Evolutionary conservation across 2,888 invertebrate genomes (phyloP), one percentile per base, ranked within the genome.

Genomic region (Didymodactylos carnosus): DNA sequence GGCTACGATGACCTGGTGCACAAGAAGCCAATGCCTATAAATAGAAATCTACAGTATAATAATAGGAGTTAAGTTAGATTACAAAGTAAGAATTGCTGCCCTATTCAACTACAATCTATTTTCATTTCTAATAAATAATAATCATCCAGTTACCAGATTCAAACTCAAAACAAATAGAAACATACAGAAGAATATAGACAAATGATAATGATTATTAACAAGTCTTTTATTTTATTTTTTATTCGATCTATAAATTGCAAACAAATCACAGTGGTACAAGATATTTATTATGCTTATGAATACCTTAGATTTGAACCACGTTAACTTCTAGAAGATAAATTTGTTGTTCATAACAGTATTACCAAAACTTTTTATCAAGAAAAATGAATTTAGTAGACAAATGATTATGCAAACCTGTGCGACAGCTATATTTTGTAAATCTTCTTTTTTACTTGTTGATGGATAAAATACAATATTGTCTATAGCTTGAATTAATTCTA

Each of bases 381-480:
- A n/a, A n/a, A n/a, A n/a, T 27, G 14, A 27, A 16, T 27, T 14
- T 10, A 14, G 1, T 14, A 29, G 2, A 27, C 5, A 51, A 14
- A 35, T 10, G 8, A 27, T 35, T 19, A 27, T 35, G 39, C 80
- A 81, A 73, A 91, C 92, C 69, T 93, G 91, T 2, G 94, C 94
- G 40, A 92, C 86, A 0, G 94, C 94, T 76, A 94, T 85, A 71
- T 94, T 94, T 82, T 94, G 94, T 23, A 91, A 92, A 83, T 95
- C 95, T 84, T 95, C 95, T 83, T 94, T 94, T 73, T 91, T 87
- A 29, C 94, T 94, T 0, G 94, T 94, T 0, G 94, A 92, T 23
- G 95, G 95, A 83, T 92, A 97, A 85, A 98, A 97, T 5, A 99
- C 90, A 70, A 99, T 91, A 82, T 94, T 94, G 83, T 97, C 97